Percentiles rank a stretch among this genome's conserved stretches.
These are phyloP conservation scores for Dasyprocta punctata DNA, from an alignment of 2,113 vertebrate genomes.

Conservation along the genomic window DNA sequence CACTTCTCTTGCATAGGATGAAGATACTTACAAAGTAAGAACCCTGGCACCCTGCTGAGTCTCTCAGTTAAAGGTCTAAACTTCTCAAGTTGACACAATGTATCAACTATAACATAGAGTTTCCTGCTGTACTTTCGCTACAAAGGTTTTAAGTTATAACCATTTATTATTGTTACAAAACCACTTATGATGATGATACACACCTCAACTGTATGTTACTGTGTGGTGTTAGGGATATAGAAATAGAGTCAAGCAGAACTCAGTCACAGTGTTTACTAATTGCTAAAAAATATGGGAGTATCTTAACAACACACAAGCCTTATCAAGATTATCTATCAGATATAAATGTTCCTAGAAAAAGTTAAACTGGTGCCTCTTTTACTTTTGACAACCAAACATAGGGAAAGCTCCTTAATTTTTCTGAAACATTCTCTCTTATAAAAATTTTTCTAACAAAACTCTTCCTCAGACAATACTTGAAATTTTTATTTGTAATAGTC, in stretches of 20 bases:
- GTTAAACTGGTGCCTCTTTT: background rate
- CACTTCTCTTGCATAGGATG: too few species aligned
- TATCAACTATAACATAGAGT: too few species aligned
- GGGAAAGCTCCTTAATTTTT: background rate
- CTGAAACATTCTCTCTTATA: background rate
- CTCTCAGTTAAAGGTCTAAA: too few species aligned
- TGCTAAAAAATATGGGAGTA: background rate
- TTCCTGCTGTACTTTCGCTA: background rate
- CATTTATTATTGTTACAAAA: background rate
- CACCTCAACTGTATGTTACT: accelerated
- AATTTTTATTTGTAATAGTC: background rate
- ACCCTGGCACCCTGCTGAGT: too few species aligned
- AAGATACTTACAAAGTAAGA: too few species aligned
- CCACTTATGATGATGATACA: background rate
- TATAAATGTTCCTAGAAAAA: background rate
- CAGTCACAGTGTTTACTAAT: background rate
- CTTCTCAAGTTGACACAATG: too few species aligned
- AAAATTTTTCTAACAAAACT: background rate
- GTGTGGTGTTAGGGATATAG: background rate
- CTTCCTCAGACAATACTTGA: background rate
- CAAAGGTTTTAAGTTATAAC: background rate
- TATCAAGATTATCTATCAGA: background rate
- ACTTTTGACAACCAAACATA: background rate
- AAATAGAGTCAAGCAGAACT: background rate
- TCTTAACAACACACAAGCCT: background rate